Evolutionary conservation across 2,888 invertebrate species (phyloP).

Genomic region (Serrognathus titanus): DNA sequence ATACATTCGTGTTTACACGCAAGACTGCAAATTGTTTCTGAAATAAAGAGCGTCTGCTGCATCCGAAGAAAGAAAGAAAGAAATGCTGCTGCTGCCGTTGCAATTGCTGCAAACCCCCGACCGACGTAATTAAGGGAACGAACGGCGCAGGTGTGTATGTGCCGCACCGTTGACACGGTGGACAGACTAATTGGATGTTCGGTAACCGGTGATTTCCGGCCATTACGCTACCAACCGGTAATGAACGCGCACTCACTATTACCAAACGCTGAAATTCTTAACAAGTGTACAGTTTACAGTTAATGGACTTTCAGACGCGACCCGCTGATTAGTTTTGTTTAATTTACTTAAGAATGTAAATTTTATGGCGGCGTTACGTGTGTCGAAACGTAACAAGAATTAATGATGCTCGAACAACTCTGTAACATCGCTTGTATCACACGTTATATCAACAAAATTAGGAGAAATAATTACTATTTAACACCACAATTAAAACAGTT

Average conservation of each 20-base stretch:
- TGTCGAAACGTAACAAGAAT: no score
- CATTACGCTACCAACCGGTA: slow-evolving; percentile 35
- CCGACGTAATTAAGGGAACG: slow-evolving; percentile 7
- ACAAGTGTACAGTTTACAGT: slow-evolving; percentile 1
- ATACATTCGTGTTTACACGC: no score
- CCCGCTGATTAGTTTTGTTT: slow-evolving; percentile 1
- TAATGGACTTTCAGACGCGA: slow-evolving; percentile 8
- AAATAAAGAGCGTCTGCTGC: slow-evolving; percentile 5
- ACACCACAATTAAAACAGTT: no score
- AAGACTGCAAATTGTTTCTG: slow-evolving; percentile 7
- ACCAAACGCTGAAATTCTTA: slow-evolving; percentile 24
- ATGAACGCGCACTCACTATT: slow-evolving; percentile 29
- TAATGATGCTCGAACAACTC: no score
- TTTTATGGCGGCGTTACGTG: not conserved
- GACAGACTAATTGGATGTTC: slow-evolving; percentile 31
- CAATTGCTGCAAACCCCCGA: not conserved
- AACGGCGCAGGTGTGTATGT: slow-evolving; percentile 10
- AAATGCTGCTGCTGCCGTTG: not conserved
- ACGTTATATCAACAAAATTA: no score
- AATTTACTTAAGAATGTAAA: slow-evolving; percentile 4
- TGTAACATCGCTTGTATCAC: no score
- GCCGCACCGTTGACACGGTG: slow-evolving; percentile 24
- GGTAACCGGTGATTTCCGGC: slow-evolving; percentile 36
- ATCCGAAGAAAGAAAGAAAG: slow-evolving; percentile 15
- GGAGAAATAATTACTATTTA: no score